Base-by-base conservation (phyloP, 2,888 invertebrate genomes). In the Eilema depressum region DNA sequence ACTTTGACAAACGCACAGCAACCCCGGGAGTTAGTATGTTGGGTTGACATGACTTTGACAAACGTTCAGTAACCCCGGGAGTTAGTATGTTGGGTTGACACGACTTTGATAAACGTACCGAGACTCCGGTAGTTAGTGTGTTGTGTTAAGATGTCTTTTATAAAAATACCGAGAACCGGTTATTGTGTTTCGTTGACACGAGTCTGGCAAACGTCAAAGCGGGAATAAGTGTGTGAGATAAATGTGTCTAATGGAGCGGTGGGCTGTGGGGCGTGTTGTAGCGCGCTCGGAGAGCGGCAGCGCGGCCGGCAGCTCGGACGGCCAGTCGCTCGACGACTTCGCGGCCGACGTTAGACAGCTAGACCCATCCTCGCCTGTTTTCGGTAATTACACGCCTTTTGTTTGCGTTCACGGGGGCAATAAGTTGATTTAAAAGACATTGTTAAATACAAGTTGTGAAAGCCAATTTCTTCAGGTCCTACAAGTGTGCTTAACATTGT, bases 261-360 rank as follows among this genome's bases (percentile, higher is more conserved):
- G 47, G 37, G 17, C 17, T 20, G 33, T 26, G 59, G 59, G 57
- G n/a, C 79, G 81, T 82, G 84, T 91, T 92, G 80, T 93, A 95
- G 95, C 95, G 79, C 92, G 94, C 68, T 95, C 95, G 85, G 95
- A 95, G 74, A 89, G 92, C 84, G 90, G 94, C 91, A 92, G 94
- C 82, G 89, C 89, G 56, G 80, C 89, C 72, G 91, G 89, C 83
- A 89, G 92, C 83, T 84, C 86, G 59, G 94, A 93, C 74, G 86
- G 88, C 14, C 89, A 89, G 75, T 90, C 93, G 75, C 91, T 92
- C 73, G 95, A 95, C 73, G 95, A 95, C 92, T 93, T 90, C 90
- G 93, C 93, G 69, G 92, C 93, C 5, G 95, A 95, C 83, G 88
- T 93, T 90, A 94, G 91, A 88, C 95, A 94, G 88, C 92, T 95